Base-by-base conservation (phyloP, 2,888 invertebrate genomes). In the Aporophyla lueneburgensis region DNA sequence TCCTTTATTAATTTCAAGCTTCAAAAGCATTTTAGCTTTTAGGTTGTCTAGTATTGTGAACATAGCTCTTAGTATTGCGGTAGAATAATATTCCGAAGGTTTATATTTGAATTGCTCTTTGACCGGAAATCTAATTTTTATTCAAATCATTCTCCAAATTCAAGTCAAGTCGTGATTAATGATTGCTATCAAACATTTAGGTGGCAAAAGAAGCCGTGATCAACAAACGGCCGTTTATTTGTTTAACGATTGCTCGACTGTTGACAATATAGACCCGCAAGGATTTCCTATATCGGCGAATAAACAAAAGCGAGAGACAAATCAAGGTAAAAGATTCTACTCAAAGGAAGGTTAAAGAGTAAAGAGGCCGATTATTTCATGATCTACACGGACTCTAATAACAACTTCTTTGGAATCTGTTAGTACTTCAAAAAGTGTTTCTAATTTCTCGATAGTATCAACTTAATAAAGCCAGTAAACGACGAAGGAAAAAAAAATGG, bases 201-300 rank as follows among this genome's bases (percentile, higher is more conserved):
- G 74, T 74, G 51, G 49, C n/a, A 85, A 75, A 77, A 70, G 71
- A 73, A 33, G 59, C 74, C 59, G 63, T 79, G 67, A 79, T 80
- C 74, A 83, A 72, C 71, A 78, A 76, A 84, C 74, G 78, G 74
- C 62, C 73, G 61, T 73, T 63, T 78, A 56, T 80, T 81, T 80
- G 75, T 85, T 86, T 82, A 78, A 77, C 80, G 69, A 80, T 83
- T 78, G 76, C 53, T 80, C 65, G 76, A 76, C 73, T 87, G 74
- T 83, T 87, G 87, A 85, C 88, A 80, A 80, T 81, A 72, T 71
- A 76, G 70, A 83, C 81, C 79, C 74, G 78, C 86, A 85, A 87
- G 82, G 87, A 87, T 82, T 87, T 88, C 88, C 88, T 87, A 81
- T 67, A 81, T 66, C 72, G 54, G 59, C 56, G 71, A 81, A 74